Percentiles rank a stretch among this genome's conserved stretches.
phyloP scores from a whole-genome alignment of 2,113 vertebrate species.

The Otis tarda region DNA sequence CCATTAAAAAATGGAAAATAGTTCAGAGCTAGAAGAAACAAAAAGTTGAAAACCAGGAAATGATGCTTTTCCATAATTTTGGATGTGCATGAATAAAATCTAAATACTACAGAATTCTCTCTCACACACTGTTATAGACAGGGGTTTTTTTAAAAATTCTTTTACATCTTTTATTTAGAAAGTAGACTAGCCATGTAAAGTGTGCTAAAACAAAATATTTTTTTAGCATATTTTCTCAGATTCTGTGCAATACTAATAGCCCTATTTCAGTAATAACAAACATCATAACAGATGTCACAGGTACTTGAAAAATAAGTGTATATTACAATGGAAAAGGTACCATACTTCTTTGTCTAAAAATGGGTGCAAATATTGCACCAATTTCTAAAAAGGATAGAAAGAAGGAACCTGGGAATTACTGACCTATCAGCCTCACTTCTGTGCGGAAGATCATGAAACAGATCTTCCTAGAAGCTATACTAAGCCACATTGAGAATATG shows the following conservation, averaged over 20 bases:
- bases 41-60: conserved; percentile 27
- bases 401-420: not conserved
- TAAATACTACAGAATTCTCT: not conserved
- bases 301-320: not conserved
- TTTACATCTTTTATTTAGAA: not conserved
- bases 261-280: not conserved
- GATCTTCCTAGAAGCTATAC: not conserved
- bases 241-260: not conserved
- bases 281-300: not conserved
- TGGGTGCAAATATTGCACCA: rapidly evolving
- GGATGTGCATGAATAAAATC: not conserved
- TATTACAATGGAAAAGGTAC: not conserved
- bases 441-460: not conserved
- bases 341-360: not conserved
- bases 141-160: not conserved
- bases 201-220: not conserved
- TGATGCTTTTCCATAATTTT: not conserved
- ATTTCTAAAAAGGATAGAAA: not conserved
- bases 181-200: not conserved
- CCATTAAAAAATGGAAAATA: not conserved
- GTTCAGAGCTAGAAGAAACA: conserved; percentile 31
- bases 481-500: not conserved
- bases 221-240: not conserved
- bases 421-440: not conserved
- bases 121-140: not conserved